Evolutionary conservation across 2,797 vertebrate species (phyloP), one percentile per base, ranked within the genome.

Genomic region (Fistularia tabacaria): DNA sequence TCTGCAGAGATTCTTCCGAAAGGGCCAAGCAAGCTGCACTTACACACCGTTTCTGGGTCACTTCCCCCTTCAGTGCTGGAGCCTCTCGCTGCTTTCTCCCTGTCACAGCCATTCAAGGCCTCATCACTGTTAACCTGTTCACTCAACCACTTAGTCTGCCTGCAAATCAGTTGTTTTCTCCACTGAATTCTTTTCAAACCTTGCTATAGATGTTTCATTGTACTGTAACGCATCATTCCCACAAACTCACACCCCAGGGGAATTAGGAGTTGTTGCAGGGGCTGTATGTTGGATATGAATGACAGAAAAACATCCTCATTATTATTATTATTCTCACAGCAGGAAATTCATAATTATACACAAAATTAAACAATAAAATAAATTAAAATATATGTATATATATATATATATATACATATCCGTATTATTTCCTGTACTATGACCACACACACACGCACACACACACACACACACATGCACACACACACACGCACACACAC

Each of bases 41-140:
- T 82, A 67, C 69, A 69, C 64, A 60, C 39, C 10, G 69, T 85
- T 89, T 89, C 84, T 69, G 79, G 88, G 88, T 90, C 89, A 89
- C 72, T 86, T 77, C 70, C 70, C 84, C 75, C 71, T 79, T 84
- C 79, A 82, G 76, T 43, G 71, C 63, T 46, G 74, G 71, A 87
- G 78, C 72, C 76, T 76, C 71, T 80, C 71, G n/a, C 75, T 83
- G 80, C 83, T 82, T 73, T 82, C 84, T 80, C 75, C 74, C 83
- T 87, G 83, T 89, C 88, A 84, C 62, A 82, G 80, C 74, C 74
- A 64, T 77, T 89, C 86, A 86, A 64, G 66, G 69, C 74, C 73
- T 61, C 44, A 62, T 65, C 49, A 43, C 76, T 25, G 73, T 70
- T 85, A 85, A 86, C 79, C 83, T 81, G 87, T 66, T 81, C 84